A percentile compares a stretch with the other conserved stretches of the same genome.
These are phyloP conservation scores for Thysanoteuthis rhombus DNA, from an alignment of 2,888 invertebrate genomes.

Conservation along the genomic window DNA sequence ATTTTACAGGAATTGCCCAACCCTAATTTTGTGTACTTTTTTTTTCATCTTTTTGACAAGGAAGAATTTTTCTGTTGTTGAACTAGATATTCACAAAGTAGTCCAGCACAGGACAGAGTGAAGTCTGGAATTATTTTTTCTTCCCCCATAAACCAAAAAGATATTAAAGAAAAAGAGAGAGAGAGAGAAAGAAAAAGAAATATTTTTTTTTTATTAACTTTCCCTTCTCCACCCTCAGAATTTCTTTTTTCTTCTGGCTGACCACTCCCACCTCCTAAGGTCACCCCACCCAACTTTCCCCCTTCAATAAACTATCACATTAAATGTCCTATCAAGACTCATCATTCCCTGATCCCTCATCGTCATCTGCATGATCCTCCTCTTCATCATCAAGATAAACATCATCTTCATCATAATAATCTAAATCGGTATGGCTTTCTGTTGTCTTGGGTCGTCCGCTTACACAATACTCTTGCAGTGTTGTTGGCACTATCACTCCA, in stretches of 20 bases:
- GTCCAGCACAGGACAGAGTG: not conserved
- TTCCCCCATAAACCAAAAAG: constrained; percentile 12
- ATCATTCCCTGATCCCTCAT: constrained; percentile 61
- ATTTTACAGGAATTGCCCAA: not conserved
- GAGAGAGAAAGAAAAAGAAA: not conserved
- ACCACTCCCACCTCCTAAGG: constrained; percentile 1
- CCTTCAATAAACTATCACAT: constrained; percentile 27
- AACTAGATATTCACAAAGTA: constrained; percentile 12
- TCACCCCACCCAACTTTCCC: not conserved
- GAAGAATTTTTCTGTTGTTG: not conserved
- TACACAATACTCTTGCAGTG: constrained; percentile 98
- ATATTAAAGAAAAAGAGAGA: not conserved
- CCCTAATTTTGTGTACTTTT: not conserved
- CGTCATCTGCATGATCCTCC: constrained; percentile 55
- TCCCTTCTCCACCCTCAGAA: constrained; percentile 1
- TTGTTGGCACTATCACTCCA: constrained; percentile 94
- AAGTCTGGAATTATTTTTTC: constrained; percentile 1
- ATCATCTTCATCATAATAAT: constrained; percentile 54
- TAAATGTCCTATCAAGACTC: constrained; percentile 50
- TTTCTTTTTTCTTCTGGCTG: not conserved
- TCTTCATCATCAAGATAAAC: constrained; percentile 39
- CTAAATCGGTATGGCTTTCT: constrained; percentile 54
- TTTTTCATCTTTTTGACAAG: constrained; percentile 12
- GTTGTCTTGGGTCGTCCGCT: constrained; percentile 81
- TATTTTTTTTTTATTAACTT: not conserved